phyloP scores from a whole-genome alignment of 2,113 vertebrate species.

The Pteronura brasiliensis region DNA sequence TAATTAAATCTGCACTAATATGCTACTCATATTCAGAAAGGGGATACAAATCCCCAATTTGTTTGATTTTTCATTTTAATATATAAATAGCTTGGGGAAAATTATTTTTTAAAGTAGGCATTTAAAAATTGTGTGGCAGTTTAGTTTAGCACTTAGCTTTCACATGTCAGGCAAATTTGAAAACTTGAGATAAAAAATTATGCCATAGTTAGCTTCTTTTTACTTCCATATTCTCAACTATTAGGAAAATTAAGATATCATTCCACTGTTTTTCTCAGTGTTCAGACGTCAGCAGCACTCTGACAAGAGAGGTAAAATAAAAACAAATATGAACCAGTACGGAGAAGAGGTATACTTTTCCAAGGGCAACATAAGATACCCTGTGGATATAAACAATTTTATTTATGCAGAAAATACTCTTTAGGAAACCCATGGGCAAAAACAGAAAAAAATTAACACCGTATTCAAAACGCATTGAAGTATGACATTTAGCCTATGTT shows the following conservation, averaged over 20 bases:
- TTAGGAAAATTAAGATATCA: constrained; percentile 22
- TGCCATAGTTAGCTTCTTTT: background rate
- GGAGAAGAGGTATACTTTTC: constrained; percentile 33
- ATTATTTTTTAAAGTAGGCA: constrained; percentile 30
- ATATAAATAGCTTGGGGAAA: constrained; percentile 50
- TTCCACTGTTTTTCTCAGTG: background rate
- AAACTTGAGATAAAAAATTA: background rate
- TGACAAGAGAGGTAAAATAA: constrained; percentile 11
- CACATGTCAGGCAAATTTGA: background rate
- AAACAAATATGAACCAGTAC: background rate
- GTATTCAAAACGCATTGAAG: background rate
- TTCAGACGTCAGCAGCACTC: background rate
- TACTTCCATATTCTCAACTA: background rate
- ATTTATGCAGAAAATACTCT: background rate
- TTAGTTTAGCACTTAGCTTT: constrained; percentile 53
- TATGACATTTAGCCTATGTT: background rate
- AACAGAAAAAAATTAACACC: background rate
- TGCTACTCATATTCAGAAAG: background rate
- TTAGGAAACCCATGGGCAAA: background rate
- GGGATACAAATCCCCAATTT: constrained; percentile 3
- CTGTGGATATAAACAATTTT: background rate
- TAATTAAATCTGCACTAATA: constrained; percentile 47
- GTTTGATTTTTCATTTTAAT: constrained; percentile 51
- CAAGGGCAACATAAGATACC: background rate
- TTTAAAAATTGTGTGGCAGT: background rate